Percentiles rank a stretch among this genome's conserved stretches.
Evolutionary conservation across 1,140 invertebrate genomes (phyloP).

Genomic region (Hormaphis cornu): DNA sequence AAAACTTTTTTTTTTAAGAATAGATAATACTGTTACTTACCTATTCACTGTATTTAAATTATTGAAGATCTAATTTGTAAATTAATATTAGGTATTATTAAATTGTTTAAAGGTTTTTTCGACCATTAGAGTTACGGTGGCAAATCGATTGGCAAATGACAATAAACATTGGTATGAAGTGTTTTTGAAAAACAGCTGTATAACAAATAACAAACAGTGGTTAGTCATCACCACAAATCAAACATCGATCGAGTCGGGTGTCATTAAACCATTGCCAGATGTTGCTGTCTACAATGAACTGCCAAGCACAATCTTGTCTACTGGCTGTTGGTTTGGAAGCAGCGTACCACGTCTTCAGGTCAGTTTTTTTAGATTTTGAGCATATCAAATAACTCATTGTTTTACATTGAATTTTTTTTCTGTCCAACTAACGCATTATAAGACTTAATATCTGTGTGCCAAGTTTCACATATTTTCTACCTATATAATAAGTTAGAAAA

Average conservation of each 20-base stretch:
- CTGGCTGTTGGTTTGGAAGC: constrained; percentile 66
- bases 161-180: constrained; percentile 61
- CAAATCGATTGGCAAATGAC: constrained; percentile 67
- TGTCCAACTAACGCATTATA: too few species aligned
- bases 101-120: constrained; percentile 54
- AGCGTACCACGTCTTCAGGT: constrained; percentile 67
- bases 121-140: constrained; percentile 68
- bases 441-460: too few species aligned
- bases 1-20: too few species aligned
- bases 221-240: constrained; percentile 60
- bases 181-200: constrained; percentile 59
- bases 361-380: constrained; percentile 37
- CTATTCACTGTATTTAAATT: not conserved
- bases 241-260: constrained; percentile 47
- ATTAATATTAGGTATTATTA: not conserved
- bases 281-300: constrained; percentile 56
- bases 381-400: too few species aligned
- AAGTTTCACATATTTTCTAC: too few species aligned
- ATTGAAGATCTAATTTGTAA: not conserved
- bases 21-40: too few species aligned
- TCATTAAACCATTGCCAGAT: constrained; percentile 76
- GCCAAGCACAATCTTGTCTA: constrained; percentile 54
- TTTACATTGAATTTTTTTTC: too few species aligned
- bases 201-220: constrained; percentile 85
- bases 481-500: too few species aligned